phyloP scores from a whole-genome alignment of 1,140 invertebrate genomes.

The Apis dorsata region DNA sequence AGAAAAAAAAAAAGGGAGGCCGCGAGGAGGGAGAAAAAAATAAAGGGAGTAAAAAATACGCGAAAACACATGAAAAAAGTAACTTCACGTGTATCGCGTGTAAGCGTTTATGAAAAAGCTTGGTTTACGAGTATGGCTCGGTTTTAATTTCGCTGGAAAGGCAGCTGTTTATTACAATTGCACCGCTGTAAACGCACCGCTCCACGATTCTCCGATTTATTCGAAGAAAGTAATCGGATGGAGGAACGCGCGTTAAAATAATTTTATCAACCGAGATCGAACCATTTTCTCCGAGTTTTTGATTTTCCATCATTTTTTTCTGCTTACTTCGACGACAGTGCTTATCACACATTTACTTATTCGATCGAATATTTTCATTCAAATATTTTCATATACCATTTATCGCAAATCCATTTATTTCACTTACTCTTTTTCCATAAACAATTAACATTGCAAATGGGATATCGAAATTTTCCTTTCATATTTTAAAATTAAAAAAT shows the following conservation, averaged over 20 bases:
- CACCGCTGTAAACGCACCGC: background rate
- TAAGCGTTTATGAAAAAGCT: slow-evolving; percentile 26
- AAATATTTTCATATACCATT: too few species aligned
- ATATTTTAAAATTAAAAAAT: too few species aligned
- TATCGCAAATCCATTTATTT: too few species aligned
- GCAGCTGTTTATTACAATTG: slow-evolving; percentile 36
- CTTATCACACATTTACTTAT: background rate
- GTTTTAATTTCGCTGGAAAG: slow-evolving; percentile 39
- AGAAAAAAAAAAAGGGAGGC: background rate
- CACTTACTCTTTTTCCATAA: background rate
- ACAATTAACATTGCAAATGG: too few species aligned
- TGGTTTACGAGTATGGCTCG: slow-evolving; percentile 19
- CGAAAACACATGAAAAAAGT: slow-evolving; percentile 3
- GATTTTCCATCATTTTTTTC: background rate
- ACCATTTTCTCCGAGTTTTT: background rate
- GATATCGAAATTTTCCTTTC: too few species aligned
- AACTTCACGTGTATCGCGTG: background rate
- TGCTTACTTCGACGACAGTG: too few species aligned
- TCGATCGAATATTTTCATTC: too few species aligned
- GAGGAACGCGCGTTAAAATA: slow-evolving; percentile 6
- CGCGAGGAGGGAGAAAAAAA: background rate
- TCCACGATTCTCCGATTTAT: slow-evolving; percentile 4
- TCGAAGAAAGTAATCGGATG: background rate
- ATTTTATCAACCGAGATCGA: slow-evolving; percentile 13
- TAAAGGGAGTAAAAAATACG: background rate